These are phyloP conservation scores for Anguilla megastoma DNA, from an alignment of 2,797 vertebrate genomes.

Conservation along the genomic window DNA sequence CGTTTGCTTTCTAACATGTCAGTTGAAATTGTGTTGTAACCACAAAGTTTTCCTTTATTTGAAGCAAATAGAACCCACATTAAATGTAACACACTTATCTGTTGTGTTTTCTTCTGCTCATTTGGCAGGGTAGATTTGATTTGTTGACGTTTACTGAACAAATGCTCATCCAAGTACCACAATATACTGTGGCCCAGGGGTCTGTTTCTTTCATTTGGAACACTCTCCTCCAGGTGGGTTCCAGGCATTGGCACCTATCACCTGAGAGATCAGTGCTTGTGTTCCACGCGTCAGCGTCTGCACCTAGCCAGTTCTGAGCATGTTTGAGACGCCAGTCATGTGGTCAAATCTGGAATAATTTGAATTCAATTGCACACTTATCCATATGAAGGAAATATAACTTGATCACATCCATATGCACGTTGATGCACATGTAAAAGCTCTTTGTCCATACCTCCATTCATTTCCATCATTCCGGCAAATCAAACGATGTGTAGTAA, in stretches of 20 bases:
- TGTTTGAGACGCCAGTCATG: neutral
- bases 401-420: neutral
- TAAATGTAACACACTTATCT: constrained; percentile 52
- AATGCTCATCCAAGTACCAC: constrained; percentile 8
- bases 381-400: constrained; percentile 11
- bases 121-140: constrained; percentile 28
- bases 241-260: neutral
- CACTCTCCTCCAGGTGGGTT: neutral
- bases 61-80: constrained; percentile 46
- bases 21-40: constrained; percentile 13
- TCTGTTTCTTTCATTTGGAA: neutral
- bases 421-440: constrained; percentile 18
- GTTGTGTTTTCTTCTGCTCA: constrained; percentile 48
- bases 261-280: neutral
- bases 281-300: neutral
- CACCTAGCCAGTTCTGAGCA: neutral
- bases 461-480: constrained; percentile 29
- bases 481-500: constrained; percentile 27
- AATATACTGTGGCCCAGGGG: constrained; percentile 7
- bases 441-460: neutral
- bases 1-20: constrained; percentile 39
- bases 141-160: constrained; percentile 20
- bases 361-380: neutral
- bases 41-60: constrained; percentile 19
- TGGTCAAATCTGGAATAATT: constrained; percentile 7